These are phyloP conservation scores for Rhynchotus rufescens DNA, from an alignment of 2,797 vertebrate species.

Conservation along the genomic window DNA sequence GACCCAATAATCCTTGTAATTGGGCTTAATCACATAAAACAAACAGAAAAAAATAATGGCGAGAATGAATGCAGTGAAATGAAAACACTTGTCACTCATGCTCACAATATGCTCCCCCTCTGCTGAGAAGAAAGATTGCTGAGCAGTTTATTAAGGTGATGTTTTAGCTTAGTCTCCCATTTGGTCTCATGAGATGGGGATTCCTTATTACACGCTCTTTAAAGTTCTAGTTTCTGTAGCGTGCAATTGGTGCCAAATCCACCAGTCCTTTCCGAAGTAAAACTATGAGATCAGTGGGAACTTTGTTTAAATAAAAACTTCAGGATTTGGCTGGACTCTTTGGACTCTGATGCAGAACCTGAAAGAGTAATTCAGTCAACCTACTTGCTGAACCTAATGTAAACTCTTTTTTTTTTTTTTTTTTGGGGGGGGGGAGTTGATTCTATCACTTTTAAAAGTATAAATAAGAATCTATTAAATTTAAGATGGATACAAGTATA, in stretches of 20 bases:
- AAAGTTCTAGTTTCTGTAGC: not conserved
- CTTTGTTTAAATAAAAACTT: not conserved
- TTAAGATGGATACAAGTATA: not conserved
- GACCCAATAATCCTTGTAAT: slow-evolving; percentile 41
- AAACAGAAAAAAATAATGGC: slow-evolving; percentile 40
- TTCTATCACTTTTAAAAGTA: not conserved
- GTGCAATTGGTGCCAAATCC: not conserved
- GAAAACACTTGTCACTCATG: not conserved
- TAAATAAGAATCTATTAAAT: not conserved
- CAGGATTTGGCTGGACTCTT: not conserved
- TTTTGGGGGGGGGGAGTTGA: not conserved
- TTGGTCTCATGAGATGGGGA: not conserved
- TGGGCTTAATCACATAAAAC: slow-evolving; percentile 33
- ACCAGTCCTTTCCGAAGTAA: not conserved
- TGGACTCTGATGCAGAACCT: not conserved
- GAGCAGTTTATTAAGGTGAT: not conserved
- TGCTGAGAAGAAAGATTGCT: not conserved
- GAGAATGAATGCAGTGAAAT: not conserved
- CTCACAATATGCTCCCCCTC: not conserved
- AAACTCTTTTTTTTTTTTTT: not conserved
- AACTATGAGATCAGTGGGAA: not conserved
- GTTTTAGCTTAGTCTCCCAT: not conserved
- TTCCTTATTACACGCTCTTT: not conserved
- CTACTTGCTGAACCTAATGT: not conserved
- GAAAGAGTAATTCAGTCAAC: not conserved